Conservation (phyloP, 35 echinoderm and acorn worm genomes). For the Lytechinus variegatus region DNA sequence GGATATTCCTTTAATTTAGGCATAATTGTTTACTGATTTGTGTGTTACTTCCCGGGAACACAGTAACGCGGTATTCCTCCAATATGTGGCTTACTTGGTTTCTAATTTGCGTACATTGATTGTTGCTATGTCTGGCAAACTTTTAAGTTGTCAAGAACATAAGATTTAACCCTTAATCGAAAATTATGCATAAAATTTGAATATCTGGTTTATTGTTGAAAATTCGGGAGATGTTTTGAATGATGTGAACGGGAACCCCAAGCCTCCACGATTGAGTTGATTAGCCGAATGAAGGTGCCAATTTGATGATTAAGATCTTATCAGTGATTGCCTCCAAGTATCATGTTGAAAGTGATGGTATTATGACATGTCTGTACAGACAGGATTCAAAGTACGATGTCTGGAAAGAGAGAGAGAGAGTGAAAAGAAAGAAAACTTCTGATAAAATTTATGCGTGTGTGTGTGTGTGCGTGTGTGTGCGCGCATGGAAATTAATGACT, state of each 20-base stretch:
- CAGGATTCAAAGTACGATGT: background rate
- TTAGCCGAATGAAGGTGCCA: background rate
- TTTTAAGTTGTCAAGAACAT: no score
- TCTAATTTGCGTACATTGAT: no score
- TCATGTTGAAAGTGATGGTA: background rate
- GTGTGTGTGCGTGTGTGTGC: background rate
- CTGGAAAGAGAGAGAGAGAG: background rate
- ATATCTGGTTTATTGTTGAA: no score
- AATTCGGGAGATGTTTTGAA: background rate
- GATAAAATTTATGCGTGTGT: background rate
- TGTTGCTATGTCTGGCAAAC: no score
- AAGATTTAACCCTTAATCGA: no score
- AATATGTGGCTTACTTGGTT: no score
- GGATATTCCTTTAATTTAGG: no score
- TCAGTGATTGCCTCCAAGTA: background rate
- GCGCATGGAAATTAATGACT: background rate
- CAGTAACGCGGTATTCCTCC: no score
- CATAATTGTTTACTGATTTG: no score
- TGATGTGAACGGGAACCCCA: background rate
- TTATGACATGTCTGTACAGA: conserved; percentile 11
- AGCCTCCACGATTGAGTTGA: background rate
- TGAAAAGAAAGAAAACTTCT: background rate
- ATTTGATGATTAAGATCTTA: conserved; percentile 13
- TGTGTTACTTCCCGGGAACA: no score
- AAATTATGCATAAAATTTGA: no score